Percentiles rank a stretch among this genome's conserved stretches.
phyloP scores from a whole-genome alignment of 2,888 invertebrate genomes.

The Nomada lathburiana region DNA sequence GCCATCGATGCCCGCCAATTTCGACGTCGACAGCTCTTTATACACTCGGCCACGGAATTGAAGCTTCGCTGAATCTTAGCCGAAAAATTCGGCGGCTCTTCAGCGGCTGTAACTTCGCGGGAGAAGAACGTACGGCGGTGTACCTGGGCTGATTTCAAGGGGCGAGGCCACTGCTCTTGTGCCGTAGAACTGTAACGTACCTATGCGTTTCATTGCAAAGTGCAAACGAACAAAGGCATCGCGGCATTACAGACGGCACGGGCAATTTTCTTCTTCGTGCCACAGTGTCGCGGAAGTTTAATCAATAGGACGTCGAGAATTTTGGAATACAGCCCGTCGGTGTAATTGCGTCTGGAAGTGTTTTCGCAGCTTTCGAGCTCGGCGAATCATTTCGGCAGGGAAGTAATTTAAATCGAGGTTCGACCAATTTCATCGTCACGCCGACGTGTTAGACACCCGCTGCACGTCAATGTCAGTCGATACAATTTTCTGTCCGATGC shows the following conservation, averaged over 20 bases:
- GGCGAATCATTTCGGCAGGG: slow-evolving; percentile 14
- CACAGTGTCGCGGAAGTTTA: neutral
- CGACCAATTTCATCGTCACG: slow-evolving; percentile 7
- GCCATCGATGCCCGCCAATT: slow-evolving; percentile 23
- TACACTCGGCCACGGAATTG: too few relatives aligned
- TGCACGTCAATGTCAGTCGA: neutral
- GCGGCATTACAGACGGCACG: too few relatives aligned
- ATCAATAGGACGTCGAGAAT: neutral
- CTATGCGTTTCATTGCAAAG: too few relatives aligned
- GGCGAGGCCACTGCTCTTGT: too few relatives aligned
- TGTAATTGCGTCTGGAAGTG: slow-evolving; percentile 19
- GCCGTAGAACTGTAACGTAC: too few relatives aligned
- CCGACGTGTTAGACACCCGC: neutral
- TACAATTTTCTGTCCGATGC: neutral
- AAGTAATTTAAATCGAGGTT: slow-evolving; percentile 21
- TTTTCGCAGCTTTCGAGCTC: neutral
- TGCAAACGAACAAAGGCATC: too few relatives aligned
- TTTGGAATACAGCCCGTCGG: neutral
- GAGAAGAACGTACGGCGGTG: too few relatives aligned
- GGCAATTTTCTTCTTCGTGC: too few relatives aligned
- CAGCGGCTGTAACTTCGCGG: too few relatives aligned
- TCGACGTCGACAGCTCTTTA: neutral
- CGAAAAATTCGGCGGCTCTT: too few relatives aligned
- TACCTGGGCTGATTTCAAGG: too few relatives aligned
- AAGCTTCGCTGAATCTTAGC: too few relatives aligned